Conservation (phyloP, 2,113 vertebrate species). For the Phycodurus eques region DNA sequence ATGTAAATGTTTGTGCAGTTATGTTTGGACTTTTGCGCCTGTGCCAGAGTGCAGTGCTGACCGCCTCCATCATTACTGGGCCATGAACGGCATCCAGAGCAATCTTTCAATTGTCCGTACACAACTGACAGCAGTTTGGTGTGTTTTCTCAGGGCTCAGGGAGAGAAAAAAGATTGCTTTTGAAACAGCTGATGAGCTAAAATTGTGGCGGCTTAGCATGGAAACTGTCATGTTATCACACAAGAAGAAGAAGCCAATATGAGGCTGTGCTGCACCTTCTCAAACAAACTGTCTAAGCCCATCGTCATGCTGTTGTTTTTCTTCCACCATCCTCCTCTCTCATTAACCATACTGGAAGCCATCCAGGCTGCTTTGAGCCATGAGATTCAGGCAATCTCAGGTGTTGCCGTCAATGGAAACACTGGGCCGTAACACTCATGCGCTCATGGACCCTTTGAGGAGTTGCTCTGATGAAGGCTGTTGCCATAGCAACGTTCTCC, state of each 20-base stretch:
- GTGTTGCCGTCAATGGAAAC: slow-evolving; percentile 41
- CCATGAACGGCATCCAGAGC: slow-evolving; percentile 8
- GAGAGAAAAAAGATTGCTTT: slow-evolving; percentile 15
- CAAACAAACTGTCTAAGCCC: slow-evolving; percentile 10
- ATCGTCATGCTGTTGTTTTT: slow-evolving; percentile 28
- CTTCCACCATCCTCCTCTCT: slow-evolving; percentile 11
- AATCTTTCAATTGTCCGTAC: not conserved
- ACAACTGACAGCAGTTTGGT: slow-evolving; percentile 1
- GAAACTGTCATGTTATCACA: slow-evolving; percentile 44
- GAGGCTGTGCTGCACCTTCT: slow-evolving; percentile 11
- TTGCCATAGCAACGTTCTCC: slow-evolving; percentile 75
- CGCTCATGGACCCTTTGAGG: slow-evolving; percentile 63
- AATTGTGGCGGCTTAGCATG: slow-evolving; percentile 39
- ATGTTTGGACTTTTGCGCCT: slow-evolving; percentile 33
- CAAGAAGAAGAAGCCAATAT: slow-evolving; percentile 6
- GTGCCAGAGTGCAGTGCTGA: slow-evolving; percentile 3
- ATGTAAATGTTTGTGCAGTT: slow-evolving; percentile 48
- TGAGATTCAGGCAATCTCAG: slow-evolving; percentile 34
- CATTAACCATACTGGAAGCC: slow-evolving; percentile 1
- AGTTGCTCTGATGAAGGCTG: slow-evolving; percentile 68
- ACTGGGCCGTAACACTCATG: slow-evolving; percentile 32
- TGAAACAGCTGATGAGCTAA: slow-evolving; percentile 45
- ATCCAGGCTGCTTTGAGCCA: slow-evolving; percentile 3
- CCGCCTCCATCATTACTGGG: not conserved
- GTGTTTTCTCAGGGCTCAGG: not conserved